Base-by-base conservation (phyloP, 2,113 vertebrate species). In the Chroicocephalus ridibundus region DNA sequence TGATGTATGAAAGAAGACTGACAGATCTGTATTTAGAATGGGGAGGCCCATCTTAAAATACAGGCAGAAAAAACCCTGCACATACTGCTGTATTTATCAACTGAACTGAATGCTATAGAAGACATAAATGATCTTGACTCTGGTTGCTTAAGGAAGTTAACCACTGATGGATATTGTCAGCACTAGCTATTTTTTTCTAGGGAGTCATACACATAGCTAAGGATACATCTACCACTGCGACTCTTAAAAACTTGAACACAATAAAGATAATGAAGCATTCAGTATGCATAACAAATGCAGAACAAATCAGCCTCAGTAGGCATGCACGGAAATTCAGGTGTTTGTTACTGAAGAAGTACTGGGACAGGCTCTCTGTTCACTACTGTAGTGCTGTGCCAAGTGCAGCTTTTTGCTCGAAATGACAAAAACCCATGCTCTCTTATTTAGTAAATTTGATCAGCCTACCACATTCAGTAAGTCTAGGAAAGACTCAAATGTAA, bases 351-450 rank as follows among this genome's bases (percentile, higher is more conserved):
- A 46, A 31, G 46, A 47, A 62, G 15, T n/a, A 13, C 22, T 46
- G 34, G 6, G 24, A 29, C 24, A 54, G 40, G 19, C 32, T 78
- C 6, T 3, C 1, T 1, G 0, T 42, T 71, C 18, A 21, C 15
- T 54, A 26, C 1, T 2, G 31, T 12, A 38, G n/a, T 40, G 24
- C 42, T 69, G 32, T 36, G 13, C 44, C 40, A 60, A 54, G 27
- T 6, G 1, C 26, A 68, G 16, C 36, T 76, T 86, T 62, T 22
- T 1, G 1, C 21, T 64, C 3, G 2, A 42, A 68, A 36, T 42
- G 5, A 4, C 14, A 34, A 19, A 87, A 87, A 76, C 13, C 44
- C 19, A 47, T 15, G n/a, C 27, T 36, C 10, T 82, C n/a, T 58
- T 83, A n/a, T 10, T 81, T 31, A 40, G n/a, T 66, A 49, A 15